Percentiles rank a stretch among this genome's conserved stretches.
Evolutionary conservation across 2,113 vertebrate genomes (phyloP).

Genomic region (Crotalus viridis): DNA sequence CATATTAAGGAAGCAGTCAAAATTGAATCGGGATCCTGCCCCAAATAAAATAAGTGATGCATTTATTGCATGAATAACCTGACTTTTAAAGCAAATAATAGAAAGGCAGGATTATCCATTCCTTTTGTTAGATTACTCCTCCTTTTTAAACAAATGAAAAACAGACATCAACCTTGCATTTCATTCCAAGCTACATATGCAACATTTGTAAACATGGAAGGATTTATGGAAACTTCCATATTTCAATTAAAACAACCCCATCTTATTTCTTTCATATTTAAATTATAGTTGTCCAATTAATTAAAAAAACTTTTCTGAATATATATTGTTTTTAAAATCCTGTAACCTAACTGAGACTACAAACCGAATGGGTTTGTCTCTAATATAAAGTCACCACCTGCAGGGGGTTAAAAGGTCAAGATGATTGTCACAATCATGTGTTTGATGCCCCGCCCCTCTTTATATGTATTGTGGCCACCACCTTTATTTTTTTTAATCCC

Average conservation of each 20-base stretch:
- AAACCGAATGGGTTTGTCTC: background rate
- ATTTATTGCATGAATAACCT: background rate
- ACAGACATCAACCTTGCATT: background rate
- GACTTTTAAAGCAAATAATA: background rate
- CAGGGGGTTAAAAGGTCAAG: background rate
- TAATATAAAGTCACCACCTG: no score
- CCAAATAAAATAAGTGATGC: background rate
- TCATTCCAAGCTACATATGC: background rate
- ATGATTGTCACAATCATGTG: background rate
- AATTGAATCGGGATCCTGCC: background rate
- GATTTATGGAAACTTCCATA: background rate
- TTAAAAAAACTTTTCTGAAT: background rate
- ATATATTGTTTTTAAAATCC: background rate
- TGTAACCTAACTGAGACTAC: background rate
- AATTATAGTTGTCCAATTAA: background rate
- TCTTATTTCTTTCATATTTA: background rate
- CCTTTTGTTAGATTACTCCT: background rate
- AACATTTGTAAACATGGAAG: background rate
- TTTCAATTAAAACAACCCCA: background rate
- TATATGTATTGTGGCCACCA: background rate
- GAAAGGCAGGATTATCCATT: background rate
- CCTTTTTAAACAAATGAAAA: background rate
- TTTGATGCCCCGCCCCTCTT: background rate
- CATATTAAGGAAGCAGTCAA: slow-evolving; percentile 9
- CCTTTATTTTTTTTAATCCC: background rate